phyloP scores from a whole-genome alignment of 2,888 invertebrate species.

The Synergus gifuensis region DNA sequence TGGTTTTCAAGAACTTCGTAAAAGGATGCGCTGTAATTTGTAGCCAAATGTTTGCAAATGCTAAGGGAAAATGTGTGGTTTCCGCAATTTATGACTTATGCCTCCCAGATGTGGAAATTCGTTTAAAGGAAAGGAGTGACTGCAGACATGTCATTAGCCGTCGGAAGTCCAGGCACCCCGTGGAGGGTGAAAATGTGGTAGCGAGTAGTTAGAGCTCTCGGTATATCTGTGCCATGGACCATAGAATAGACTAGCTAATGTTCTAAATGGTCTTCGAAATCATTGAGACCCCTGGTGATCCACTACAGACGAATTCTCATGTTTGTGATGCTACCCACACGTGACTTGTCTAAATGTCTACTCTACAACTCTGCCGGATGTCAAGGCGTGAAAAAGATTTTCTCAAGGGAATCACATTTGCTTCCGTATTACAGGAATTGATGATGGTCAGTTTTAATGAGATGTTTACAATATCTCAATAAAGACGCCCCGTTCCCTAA shows the following conservation, averaged over 20 bases:
- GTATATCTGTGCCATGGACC: no score
- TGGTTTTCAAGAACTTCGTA: slow-evolving; percentile 46
- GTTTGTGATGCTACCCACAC: not conserved
- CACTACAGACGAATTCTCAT: not conserved
- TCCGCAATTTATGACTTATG: slow-evolving; percentile 58
- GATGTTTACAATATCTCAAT: not conserved
- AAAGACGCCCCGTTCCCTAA: not conserved
- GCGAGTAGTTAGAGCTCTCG: slow-evolving; percentile 49
- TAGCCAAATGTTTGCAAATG: slow-evolving; percentile 62
- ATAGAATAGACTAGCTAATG: slow-evolving; percentile 49
- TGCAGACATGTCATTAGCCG: slow-evolving; percentile 68
- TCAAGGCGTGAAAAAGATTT: slow-evolving; percentile 5
- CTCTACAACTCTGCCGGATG: not conserved
- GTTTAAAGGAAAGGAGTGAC: slow-evolving; percentile 63
- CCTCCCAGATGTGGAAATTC: slow-evolving; percentile 67
- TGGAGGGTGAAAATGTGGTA: slow-evolving; percentile 63
- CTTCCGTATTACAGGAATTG: not conserved
- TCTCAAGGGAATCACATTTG: not conserved
- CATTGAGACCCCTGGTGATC: slow-evolving; percentile 1
- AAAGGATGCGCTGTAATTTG: slow-evolving; percentile 62
- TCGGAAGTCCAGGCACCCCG: slow-evolving; percentile 65
- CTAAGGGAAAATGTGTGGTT: slow-evolving; percentile 65
- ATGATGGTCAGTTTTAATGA: not conserved
- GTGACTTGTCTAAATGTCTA: not conserved
- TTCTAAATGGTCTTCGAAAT: slow-evolving; percentile 46